These are phyloP conservation scores for Pygmarrhopalites habei DNA, from an alignment of 1,140 invertebrate genomes.

Conservation along the genomic window DNA sequence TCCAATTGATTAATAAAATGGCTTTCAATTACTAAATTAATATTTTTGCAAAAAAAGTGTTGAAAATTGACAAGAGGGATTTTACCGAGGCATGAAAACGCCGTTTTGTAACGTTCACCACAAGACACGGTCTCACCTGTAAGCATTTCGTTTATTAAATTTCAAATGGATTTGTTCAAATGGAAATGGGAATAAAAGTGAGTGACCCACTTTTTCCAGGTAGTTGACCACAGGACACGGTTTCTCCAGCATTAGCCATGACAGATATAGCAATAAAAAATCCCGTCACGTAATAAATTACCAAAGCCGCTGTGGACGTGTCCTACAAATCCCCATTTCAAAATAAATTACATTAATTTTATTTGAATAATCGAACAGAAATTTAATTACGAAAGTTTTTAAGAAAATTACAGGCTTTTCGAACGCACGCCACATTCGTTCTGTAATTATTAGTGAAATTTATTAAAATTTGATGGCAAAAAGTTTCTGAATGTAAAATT, in stretches of 20 bases:
- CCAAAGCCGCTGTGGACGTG: constrained; percentile 92
- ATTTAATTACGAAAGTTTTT: too few species aligned
- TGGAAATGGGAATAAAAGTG: constrained; percentile 98
- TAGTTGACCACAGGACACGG: constrained; percentile 81
- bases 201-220: constrained; percentile 96
- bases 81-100: constrained; percentile 98
- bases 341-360: too few species aligned
- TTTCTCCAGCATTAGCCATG: constrained; percentile 98
- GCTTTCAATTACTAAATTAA: too few species aligned
- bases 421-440: constrained; percentile 99
- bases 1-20: too few species aligned
- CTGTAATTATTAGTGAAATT: constrained; percentile 82
- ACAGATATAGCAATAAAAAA: constrained; percentile 99
- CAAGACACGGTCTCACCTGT: constrained; percentile 83
- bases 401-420: constrained; percentile 99
- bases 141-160: too few species aligned
- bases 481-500: too few species aligned
- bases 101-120: constrained; percentile 93
- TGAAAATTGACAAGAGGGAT: too few species aligned
- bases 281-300: constrained; percentile 99
- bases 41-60: too few species aligned
- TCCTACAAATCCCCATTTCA: too few species aligned
- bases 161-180: too few species aligned
- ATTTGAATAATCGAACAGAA: too few species aligned
- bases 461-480: too few species aligned